Percentiles rank a stretch among this genome's conserved stretches.
phyloP scores from a whole-genome alignment of 2,888 invertebrate genomes.

The Philereme vetulata region DNA sequence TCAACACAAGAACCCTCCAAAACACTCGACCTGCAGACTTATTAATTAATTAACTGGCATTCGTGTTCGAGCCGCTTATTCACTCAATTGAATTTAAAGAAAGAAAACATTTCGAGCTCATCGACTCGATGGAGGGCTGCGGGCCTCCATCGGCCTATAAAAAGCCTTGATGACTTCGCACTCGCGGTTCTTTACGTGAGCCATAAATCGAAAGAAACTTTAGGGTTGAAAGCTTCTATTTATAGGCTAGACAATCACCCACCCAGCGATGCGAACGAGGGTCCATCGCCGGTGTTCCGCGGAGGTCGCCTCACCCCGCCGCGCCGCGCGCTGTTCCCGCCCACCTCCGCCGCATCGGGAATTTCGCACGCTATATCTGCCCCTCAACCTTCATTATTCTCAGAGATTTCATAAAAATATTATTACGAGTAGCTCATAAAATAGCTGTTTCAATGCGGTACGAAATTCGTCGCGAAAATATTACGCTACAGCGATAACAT shows the following conservation, averaged over 20 bases:
- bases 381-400: slow-evolving; percentile 36
- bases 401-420: slow-evolving; percentile 38
- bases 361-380: slow-evolving; percentile 39
- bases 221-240: slow-evolving; percentile 59
- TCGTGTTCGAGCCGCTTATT: slow-evolving; percentile 27
- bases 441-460: slow-evolving; percentile 34
- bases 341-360: slow-evolving; percentile 33
- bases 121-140: slow-evolving; percentile 7
- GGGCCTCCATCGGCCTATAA: slow-evolving; percentile 18
- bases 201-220: slow-evolving; percentile 54
- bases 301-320: slow-evolving; percentile 19
- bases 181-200: slow-evolving; percentile 41
- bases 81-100: slow-evolving; percentile 14
- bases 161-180: slow-evolving; percentile 38
- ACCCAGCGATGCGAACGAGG: slow-evolving; percentile 42
- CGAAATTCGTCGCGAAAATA: slow-evolving; percentile 18
- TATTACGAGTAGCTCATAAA: slow-evolving; percentile 35
- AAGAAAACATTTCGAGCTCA: slow-evolving; percentile 15
- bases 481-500: slow-evolving; percentile 19
- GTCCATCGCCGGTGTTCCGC: slow-evolving; percentile 29
- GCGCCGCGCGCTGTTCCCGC: slow-evolving; percentile 15
- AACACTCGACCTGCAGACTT: slow-evolving; percentile 42
- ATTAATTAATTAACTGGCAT: slow-evolving; percentile 47
- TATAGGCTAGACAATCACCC: slow-evolving; percentile 48
- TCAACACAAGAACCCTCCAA: slow-evolving; percentile 37